These are phyloP conservation scores for Mungos mungo DNA, from an alignment of 2,113 vertebrate genomes.

Conservation along the genomic window DNA sequence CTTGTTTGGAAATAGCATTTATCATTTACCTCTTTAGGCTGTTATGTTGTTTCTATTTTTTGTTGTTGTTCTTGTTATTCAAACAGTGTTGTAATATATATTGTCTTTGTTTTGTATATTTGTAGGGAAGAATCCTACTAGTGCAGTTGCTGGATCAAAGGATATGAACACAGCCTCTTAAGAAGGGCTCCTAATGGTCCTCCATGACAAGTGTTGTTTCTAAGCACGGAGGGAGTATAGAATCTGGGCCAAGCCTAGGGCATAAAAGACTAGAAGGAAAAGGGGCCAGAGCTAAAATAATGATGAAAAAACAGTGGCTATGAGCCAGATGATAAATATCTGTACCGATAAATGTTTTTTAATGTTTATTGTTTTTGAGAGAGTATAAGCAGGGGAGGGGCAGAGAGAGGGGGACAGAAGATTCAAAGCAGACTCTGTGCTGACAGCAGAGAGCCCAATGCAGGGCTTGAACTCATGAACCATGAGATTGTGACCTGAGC, in stretches of 20 bases:
- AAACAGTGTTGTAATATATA: neutral
- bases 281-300: conserved; percentile 2
- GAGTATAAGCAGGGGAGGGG: too few relatives aligned
- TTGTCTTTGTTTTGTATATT: neutral
- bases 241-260: neutral
- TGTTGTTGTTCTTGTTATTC: neutral
- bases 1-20: conserved; percentile 1
- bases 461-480: too few relatives aligned
- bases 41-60: neutral
- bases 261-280: neutral
- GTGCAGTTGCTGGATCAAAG: neutral
- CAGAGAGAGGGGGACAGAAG: too few relatives aligned
- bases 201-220: neutral
- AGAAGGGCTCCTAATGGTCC: neutral
- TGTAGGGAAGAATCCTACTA: neutral
- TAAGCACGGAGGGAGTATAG: neutral
- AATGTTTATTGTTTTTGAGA: too few relatives aligned
- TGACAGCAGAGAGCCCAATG: too few relatives aligned
- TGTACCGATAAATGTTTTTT: neutral
- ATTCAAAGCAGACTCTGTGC: too few relatives aligned
- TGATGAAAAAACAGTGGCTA: neutral
- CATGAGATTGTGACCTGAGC: too few relatives aligned
- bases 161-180: neutral
- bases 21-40: neutral
- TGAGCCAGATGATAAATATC: neutral